These are phyloP conservation scores for Ochropleura leucogaster DNA, from an alignment of 2,888 invertebrate genomes.

Conservation along the genomic window DNA sequence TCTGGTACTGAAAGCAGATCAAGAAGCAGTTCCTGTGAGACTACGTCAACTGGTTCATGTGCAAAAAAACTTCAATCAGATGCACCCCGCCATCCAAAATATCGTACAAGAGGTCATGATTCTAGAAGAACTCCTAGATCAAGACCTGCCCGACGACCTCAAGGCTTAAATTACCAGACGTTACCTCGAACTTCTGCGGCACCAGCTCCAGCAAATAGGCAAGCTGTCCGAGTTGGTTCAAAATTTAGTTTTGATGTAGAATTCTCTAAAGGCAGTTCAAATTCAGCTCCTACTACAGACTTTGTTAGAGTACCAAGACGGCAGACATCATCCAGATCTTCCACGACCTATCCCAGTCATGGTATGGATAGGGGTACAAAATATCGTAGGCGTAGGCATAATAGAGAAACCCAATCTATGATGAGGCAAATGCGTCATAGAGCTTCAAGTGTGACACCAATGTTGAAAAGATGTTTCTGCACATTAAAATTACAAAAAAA, in stretches of 20 bases:
- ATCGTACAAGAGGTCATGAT: conserved; percentile 6
- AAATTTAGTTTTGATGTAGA: conserved; percentile 70
- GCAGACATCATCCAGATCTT: conserved; percentile 34
- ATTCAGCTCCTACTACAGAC: conserved; percentile 13
- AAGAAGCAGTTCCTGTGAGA: conserved; percentile 29
- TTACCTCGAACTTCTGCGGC: conserved; percentile 34
- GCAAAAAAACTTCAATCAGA: conserved; percentile 31
- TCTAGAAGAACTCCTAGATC: conserved; percentile 4
- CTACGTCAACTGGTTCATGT: conserved; percentile 4
- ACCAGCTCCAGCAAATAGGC: conserved; percentile 28
- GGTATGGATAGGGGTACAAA: conserved; percentile 48
- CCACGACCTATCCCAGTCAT: conserved; percentile 24
- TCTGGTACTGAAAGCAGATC: conserved; percentile 61
- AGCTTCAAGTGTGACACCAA: conserved; percentile 55
- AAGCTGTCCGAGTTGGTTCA: conserved; percentile 69
- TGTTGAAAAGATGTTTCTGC: conserved; percentile 72
- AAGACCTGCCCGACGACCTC: conserved; percentile 3
- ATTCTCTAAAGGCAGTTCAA: conserved; percentile 66
- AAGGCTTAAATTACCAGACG: conserved; percentile 54
- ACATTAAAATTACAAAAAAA: conserved; percentile 69
- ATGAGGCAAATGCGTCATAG: conserved; percentile 53
- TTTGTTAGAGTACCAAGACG: conserved; percentile 26
- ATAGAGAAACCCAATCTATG: conserved; percentile 52
- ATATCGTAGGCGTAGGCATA: conserved; percentile 10
- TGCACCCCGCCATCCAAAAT: neutral